phyloP scores from a whole-genome alignment of 2,113 vertebrate genomes.

The Archilochus colubris region DNA sequence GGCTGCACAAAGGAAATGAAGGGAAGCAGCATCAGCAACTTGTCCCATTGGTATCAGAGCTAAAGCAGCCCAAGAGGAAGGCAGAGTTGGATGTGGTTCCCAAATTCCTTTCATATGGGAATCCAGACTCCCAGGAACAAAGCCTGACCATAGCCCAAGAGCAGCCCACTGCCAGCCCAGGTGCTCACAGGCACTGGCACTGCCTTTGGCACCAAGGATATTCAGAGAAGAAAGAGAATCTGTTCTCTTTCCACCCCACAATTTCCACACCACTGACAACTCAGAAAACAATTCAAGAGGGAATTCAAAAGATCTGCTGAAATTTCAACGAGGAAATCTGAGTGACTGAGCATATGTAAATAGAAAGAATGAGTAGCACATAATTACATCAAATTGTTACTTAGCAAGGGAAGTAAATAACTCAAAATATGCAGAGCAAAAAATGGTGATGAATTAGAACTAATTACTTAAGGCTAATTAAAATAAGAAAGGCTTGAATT shows the following conservation, averaged over 20 bases:
- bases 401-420: slow-evolving; percentile 83
- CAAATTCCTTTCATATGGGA: slow-evolving; percentile 39
- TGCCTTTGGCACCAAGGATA: slow-evolving; percentile 41
- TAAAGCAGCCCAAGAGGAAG: background rate
- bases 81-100: slow-evolving; percentile 8
- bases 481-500: slow-evolving; percentile 79
- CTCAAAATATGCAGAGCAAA: slow-evolving; percentile 76
- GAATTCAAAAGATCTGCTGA: slow-evolving; percentile 70
- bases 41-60: background rate
- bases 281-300: slow-evolving; percentile 58
- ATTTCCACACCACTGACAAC: slow-evolving; percentile 59
- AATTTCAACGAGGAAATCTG: slow-evolving; percentile 53
- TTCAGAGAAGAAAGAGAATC: slow-evolving; percentile 48
- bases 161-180: slow-evolving; percentile 41
- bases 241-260: slow-evolving; percentile 39
- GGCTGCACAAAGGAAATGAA: background rate
- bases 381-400: slow-evolving; percentile 83
- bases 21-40: background rate
- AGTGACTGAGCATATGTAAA: slow-evolving; percentile 69
- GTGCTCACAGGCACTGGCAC: slow-evolving; percentile 37
- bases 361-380: slow-evolving; percentile 73
- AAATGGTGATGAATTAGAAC: slow-evolving; percentile 78
- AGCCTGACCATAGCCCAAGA: slow-evolving; percentile 21
- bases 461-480: slow-evolving; percentile 86
- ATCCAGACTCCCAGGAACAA: slow-evolving; percentile 45